Base-by-base conservation (phyloP, 2,113 vertebrate genomes). In the Cinclus mexicanus region DNA sequence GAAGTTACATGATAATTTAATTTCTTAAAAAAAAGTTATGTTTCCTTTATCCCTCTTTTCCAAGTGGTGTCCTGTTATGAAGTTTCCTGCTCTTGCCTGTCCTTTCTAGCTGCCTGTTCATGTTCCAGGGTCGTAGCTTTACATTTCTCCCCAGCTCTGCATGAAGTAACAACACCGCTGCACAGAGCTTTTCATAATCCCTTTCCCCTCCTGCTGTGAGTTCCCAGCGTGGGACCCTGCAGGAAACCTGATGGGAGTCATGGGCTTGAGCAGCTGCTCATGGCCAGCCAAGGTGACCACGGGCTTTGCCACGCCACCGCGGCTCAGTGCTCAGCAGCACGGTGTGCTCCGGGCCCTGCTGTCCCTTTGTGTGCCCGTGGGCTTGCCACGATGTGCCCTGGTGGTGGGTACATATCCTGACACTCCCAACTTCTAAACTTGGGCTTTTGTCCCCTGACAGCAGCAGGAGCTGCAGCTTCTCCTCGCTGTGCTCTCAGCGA, bases 271-370 rank as follows among this genome's bases (percentile, higher is more conserved):
- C 61, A 37, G 83, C 52, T 72, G 61, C 50, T 69, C 41, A 1
- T 0, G 26, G 56, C 29, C 33, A 39, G 42, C 20, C 60, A 57
- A 24, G 0, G 2, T 37, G 56, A 70, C 47, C 75, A 41, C 4
- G 5, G 42, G 65, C 29, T 41, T 19, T 55, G 31, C 35, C 35
- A 37, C 35, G 35, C 35, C 35, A 37, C 13, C 0, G 11, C n/a
- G 11, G 57, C 61, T 33, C 6, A 2, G 81, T 10, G 77, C 29
- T 6, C 49, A 47, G 41, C 63, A 55, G 59, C 70, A 49, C 0
- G 0, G 5, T 0, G 0, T 11, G 28, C 55, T 68, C 68, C 1
- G 0, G 9, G 14, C 23, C 41, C 26, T 64, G 44, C 71, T 47
- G 49, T 10, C 71, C 12, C 16, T 15, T 35, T n/a, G 3, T 0